These are phyloP conservation scores for Dryas iulia DNA, from an alignment of 1,140 invertebrate genomes.

Conservation along the genomic window DNA sequence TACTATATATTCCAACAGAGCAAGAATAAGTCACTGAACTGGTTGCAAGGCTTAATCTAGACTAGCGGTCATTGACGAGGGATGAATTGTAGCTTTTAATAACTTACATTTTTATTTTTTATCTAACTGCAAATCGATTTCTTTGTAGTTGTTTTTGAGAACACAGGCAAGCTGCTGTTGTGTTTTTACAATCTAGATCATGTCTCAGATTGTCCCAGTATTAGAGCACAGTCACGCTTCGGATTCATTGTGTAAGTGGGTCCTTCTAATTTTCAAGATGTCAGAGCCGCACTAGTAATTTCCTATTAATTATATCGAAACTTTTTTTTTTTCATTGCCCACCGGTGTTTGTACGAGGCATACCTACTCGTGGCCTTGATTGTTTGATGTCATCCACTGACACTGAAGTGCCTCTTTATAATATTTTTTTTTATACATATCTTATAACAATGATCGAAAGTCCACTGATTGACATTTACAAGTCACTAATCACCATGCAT, in stretches of 20 bases:
- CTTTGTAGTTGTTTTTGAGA: slow-evolving; percentile 73
- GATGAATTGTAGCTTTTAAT: slow-evolving; percentile 72
- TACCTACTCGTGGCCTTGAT: slow-evolving; percentile 39
- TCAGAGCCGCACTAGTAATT: slow-evolving; percentile 48
- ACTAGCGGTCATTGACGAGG: slow-evolving; percentile 64
- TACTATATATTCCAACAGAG: neutral
- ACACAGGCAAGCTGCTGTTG: slow-evolving; percentile 58
- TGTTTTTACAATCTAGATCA: slow-evolving; percentile 72
- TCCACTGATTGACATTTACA: slow-evolving; percentile 60
- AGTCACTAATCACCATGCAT: slow-evolving; percentile 58
- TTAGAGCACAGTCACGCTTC: slow-evolving; percentile 69
- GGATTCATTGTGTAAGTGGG: slow-evolving; percentile 58
- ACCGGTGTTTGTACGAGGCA: slow-evolving; percentile 42
- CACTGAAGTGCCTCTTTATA: slow-evolving; percentile 39
- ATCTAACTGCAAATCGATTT: slow-evolving; percentile 66
- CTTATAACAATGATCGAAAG: slow-evolving; percentile 44
- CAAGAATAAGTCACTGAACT: neutral
- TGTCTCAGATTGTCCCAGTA: slow-evolving; percentile 69
- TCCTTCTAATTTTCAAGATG: slow-evolving; percentile 63
- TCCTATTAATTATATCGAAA: slow-evolving; percentile 66
- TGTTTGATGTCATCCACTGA: slow-evolving; percentile 40
- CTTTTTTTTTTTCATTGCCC: slow-evolving; percentile 46
- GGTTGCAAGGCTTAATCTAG: slow-evolving; percentile 12
- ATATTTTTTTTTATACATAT: slow-evolving; percentile 33
- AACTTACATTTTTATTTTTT: slow-evolving; percentile 49